Base-by-base conservation (phyloP, 1,140 invertebrate species). In the Orchestia grillus region DNA sequence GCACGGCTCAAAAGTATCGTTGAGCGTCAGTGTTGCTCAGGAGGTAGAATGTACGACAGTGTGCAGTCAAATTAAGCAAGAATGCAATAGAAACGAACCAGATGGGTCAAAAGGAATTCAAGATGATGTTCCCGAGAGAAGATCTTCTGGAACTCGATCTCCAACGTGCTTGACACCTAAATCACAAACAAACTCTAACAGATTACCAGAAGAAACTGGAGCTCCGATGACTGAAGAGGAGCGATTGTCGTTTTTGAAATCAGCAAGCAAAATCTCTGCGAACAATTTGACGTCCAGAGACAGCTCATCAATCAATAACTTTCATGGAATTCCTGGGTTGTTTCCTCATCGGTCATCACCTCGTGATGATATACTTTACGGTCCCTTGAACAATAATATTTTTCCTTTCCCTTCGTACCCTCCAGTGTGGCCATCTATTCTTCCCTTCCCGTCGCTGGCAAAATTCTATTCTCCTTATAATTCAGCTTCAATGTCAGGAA, bases 341-440 rank as follows among this genome's bases (percentile, higher is more conserved):
- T 94, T 94, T 94, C 92, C 92, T 94, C 92, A 94, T 45, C 92
- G 92, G 0, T 62, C 95, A 53, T 92, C 96, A 41, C 91, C 96
- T 40, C 96, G 90, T 8, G 95, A 96, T 40, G 96, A 97, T 96
- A 96, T 97, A 28, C 87, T 96, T 16, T 97, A 97, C 94, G 95
- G 77, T 41, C 96, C 96, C 87, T 92, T 97, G 47, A 97, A 97
- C 88, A 97, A 97, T 92, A 96, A 96, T 53, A 96, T 97, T 45
- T 96, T 96, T 87, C 95, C 96, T 40, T 96, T 96, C 57, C 96
- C 96, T 40, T 96, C 96, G 16, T 96, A 96, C 40, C 96, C 96
- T 44, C 96, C 96, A 19, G 91, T 97, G 41, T 97, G 96, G 96
- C 96, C 96, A 41, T 97, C 96, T 41, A 96, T 97, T 95, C 95